Conservation (phyloP, 2,113 vertebrate species). For the Marmota flaviventris region DNA sequence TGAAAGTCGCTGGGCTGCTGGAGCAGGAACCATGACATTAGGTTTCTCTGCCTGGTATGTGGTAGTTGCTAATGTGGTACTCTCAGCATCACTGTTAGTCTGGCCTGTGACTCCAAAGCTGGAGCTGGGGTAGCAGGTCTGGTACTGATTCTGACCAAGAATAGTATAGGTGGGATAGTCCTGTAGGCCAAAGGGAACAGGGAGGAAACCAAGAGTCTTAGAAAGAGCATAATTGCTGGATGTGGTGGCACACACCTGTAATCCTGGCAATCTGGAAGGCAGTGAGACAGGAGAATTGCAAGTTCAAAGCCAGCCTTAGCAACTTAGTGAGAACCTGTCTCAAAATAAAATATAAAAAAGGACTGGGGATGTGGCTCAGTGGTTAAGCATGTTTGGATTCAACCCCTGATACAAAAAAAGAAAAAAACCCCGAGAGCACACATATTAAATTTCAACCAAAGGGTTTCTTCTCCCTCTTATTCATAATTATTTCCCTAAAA, state of each 20-base stretch:
- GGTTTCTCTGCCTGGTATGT: constrained; percentile 90
- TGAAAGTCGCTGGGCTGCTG: constrained; percentile 85
- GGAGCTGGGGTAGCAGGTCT: constrained; percentile 93
- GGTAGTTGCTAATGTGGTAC: constrained; percentile 77
- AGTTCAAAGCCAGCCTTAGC: too few relatives aligned
- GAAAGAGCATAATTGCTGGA: not conserved
- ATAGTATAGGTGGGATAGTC: constrained; percentile 96
- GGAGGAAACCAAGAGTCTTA: constrained; percentile 24
- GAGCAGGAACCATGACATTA: constrained; percentile 87
- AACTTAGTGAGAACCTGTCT: too few relatives aligned
- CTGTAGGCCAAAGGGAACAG: constrained; percentile 84
- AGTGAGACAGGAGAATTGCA: too few relatives aligned
- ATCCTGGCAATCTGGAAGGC: too few relatives aligned
- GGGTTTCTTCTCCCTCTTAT: not conserved
- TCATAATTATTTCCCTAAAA: constrained; percentile 52
- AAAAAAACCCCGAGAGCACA: not conserved
- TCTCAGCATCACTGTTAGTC: constrained; percentile 88
- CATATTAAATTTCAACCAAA: constrained; percentile 20
- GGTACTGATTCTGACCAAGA: constrained; percentile 95
- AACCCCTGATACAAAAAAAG: too few relatives aligned
- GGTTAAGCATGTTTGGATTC: too few relatives aligned
- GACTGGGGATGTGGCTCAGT: too few relatives aligned
- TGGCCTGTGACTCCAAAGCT: constrained; percentile 90
- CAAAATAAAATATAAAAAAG: too few relatives aligned
- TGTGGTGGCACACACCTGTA: too few relatives aligned